phyloP scores from a whole-genome alignment of 2,113 vertebrate genomes.

The western clawed frog (Xenopus tropicalis) region DNA sequence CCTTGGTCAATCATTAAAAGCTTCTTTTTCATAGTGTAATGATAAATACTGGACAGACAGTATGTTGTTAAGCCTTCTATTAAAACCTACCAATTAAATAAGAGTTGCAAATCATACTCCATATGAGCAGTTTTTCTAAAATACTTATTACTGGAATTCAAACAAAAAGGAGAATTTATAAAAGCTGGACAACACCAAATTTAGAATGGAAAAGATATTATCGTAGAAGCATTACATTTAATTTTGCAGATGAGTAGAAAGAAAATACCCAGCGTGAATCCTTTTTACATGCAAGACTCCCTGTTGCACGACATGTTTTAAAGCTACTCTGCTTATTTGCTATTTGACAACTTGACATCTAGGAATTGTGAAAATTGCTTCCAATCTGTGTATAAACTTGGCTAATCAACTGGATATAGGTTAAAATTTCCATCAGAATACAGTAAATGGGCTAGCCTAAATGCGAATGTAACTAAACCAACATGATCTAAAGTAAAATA shows the following conservation, averaged over 20 bases:
- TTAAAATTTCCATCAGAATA: conserved; percentile 51
- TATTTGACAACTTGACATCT: conserved; percentile 50
- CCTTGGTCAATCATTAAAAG: too few species aligned
- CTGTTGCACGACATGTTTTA: conserved; percentile 49
- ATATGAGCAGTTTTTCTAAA: too few species aligned
- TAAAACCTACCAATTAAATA: too few species aligned
- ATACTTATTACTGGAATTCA: too few species aligned
- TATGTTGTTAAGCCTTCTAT: too few species aligned
- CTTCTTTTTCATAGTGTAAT: too few species aligned
- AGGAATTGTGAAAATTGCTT: conserved; percentile 55
- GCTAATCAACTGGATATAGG: conserved; percentile 54
- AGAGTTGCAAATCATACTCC: too few species aligned
- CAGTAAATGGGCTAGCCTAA: conserved; percentile 31
- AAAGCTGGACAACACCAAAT: conserved; percentile 21
- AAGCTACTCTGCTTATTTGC: conserved; percentile 57
- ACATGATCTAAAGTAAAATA: neutral
- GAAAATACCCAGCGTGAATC: conserved; percentile 46
- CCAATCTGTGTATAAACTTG: conserved; percentile 52
- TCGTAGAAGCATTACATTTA: conserved; percentile 31
- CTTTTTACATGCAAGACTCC: conserved; percentile 36
- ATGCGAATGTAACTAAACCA: conserved; percentile 42
- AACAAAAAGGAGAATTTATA: neutral
- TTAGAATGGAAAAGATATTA: conserved; percentile 29
- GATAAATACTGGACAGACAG: too few species aligned
- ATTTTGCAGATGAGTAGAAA: conserved; percentile 28